Evolutionary conservation across 2,888 invertebrate species (phyloP).

Genomic region (Vandiemenella viatica): DNA sequence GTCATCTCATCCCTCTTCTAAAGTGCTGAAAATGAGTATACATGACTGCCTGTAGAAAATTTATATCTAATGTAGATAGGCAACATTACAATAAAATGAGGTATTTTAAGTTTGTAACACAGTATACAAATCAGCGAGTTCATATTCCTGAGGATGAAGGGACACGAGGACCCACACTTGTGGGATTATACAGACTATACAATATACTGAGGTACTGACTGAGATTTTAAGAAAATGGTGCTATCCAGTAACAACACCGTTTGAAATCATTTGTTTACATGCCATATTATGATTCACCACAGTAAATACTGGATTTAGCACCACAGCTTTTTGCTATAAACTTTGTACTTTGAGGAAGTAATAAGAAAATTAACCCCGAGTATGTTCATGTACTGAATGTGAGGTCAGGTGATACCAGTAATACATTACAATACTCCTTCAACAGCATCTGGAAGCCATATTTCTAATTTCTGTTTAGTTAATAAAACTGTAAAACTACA

Average conservation of each 20-base stretch:
- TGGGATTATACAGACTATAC: slow-evolving; percentile 6
- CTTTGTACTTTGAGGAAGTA: slow-evolving; percentile 10
- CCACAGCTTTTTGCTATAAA: slow-evolving; percentile 1
- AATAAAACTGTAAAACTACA: too few species aligned
- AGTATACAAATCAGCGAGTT: slow-evolving; percentile 2
- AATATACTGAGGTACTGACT: slow-evolving; percentile 11
- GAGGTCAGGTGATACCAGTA: slow-evolving; percentile 6
- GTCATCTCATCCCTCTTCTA: too few species aligned
- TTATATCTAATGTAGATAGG: too few species aligned
- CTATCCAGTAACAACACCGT: background rate
- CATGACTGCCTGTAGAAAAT: too few species aligned
- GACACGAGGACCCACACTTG: too few species aligned
- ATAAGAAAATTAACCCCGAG: slow-evolving; percentile 8
- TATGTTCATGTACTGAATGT: slow-evolving; percentile 4
- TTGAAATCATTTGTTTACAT: background rate
- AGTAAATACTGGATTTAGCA: background rate
- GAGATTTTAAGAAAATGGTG: background rate
- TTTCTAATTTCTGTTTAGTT: too few species aligned
- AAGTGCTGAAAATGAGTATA: too few species aligned
- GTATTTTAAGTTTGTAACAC: too few species aligned
- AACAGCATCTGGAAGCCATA: slow-evolving; percentile 10
- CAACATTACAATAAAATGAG: too few species aligned
- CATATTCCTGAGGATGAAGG: slow-evolving; percentile 8
- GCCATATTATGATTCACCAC: too few species aligned
- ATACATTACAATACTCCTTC: slow-evolving; percentile 4